phyloP scores from a whole-genome alignment of 2,113 vertebrate species.

The Stigmatopora argus region DNA sequence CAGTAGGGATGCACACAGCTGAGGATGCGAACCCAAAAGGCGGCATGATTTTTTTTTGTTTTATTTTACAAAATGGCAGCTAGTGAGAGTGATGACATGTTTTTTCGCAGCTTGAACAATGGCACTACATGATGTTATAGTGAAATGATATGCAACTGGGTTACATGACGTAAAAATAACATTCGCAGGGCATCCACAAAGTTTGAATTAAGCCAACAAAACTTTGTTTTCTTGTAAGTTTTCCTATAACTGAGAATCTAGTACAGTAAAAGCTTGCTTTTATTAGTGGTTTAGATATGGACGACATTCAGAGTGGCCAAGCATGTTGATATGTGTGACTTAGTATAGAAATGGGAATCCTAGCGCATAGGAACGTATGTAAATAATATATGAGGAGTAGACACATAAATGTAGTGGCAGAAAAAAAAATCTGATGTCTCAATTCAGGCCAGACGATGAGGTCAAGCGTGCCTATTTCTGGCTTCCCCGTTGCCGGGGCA shows the following conservation, averaged over 20 bases:
- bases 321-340: too few species aligned
- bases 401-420: neutral
- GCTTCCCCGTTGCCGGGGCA: slow-evolving; percentile 39
- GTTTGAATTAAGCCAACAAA: too few species aligned
- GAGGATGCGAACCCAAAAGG: slow-evolving; percentile 6
- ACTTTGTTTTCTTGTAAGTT: too few species aligned
- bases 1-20: slow-evolving; percentile 23
- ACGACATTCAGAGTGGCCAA: too few species aligned
- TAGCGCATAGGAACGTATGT: too few species aligned
- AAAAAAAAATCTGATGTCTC: slow-evolving; percentile 52
- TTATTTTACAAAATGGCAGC: slow-evolving; percentile 10
- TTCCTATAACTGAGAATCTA: too few species aligned
- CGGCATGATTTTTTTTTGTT: neutral
- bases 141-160: neutral
- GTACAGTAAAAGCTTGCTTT: too few species aligned
- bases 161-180: too few species aligned
- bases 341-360: too few species aligned
- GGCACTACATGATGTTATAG: neutral
- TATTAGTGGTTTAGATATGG: too few species aligned
- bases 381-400: too few species aligned
- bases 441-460: slow-evolving; percentile 44
- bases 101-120: neutral
- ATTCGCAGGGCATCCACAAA: too few species aligned
- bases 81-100: neutral
- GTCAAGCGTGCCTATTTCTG: slow-evolving; percentile 57